phyloP scores from a whole-genome alignment of 2,888 invertebrate genomes.

The Agonopterix arenella region DNA sequence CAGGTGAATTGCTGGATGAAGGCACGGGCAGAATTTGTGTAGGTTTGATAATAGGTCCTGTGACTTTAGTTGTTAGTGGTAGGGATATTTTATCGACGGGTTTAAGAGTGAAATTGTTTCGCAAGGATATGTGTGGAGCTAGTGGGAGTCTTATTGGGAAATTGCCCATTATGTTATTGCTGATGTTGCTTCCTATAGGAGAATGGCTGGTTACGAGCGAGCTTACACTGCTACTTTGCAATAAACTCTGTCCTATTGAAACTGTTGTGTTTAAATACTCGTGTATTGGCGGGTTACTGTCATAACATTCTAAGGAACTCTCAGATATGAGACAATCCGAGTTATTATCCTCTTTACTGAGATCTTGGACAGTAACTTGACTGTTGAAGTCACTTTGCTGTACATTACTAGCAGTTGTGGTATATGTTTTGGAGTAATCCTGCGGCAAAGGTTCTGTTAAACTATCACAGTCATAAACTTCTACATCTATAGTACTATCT shows the following conservation, averaged over 20 bases:
- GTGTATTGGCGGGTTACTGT: constrained; percentile 43
- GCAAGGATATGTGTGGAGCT: constrained; percentile 41
- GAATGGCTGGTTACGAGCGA: constrained; percentile 48
- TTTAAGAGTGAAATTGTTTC: constrained; percentile 57
- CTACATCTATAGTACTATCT: constrained; percentile 55
- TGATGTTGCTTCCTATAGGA: constrained; percentile 37
- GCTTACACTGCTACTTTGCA: constrained; percentile 45
- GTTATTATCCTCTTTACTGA: constrained; percentile 60
- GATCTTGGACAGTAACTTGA: constrained; percentile 45
- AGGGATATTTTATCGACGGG: constrained; percentile 57
- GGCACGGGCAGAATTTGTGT: constrained; percentile 64
- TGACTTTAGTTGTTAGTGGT: constrained; percentile 50
- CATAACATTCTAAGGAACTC: constrained; percentile 51
- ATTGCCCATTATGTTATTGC: constrained; percentile 60
- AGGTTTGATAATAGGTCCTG: constrained; percentile 61
- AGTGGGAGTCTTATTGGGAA: constrained; percentile 60
- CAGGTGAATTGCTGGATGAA: constrained; percentile 57
- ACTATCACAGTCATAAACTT: constrained; percentile 64
- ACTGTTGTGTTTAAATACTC: constrained; percentile 50
- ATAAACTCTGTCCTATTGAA: constrained; percentile 47
- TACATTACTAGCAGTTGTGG: constrained; percentile 31
- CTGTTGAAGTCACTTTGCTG: constrained; percentile 36
- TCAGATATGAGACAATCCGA: constrained; percentile 61
- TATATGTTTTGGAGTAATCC: constrained; percentile 50
- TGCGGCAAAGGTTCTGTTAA: constrained; percentile 51